Base-by-base conservation (phyloP, 2,888 invertebrate species). In the Melanophora roralis region DNA sequence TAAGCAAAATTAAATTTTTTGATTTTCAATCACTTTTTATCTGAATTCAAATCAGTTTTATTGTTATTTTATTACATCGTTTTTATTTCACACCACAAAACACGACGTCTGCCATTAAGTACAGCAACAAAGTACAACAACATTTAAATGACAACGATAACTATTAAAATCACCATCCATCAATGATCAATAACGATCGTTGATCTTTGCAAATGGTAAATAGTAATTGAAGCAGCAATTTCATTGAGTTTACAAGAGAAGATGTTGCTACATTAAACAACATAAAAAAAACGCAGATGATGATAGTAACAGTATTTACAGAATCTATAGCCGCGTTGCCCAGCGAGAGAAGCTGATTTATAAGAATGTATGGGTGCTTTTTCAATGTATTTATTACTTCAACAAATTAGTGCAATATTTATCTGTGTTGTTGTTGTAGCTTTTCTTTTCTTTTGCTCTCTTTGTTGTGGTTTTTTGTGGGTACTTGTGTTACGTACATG, bases 151-250 rank as follows among this genome's bases (percentile, higher is more conserved):
- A 21, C 55, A 62, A 49, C 11, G 53, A 38, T 4, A 69, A 40
- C 43, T 19, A 16, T 14, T 51, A 32, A 65, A 36, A 57, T 49
- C 36, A 62, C 43, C 67, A 76, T 76, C 16, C 53, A 76, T 72
- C 67, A 80, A 68, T 76, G 75, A 80, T 80, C 75, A 80, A 76
- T 80, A 76, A 80, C 79, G 79, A 76, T 76, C 72, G 62, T 80
- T 80, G 79, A 75, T 76, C 75, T 76, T 49, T 67, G 36, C 12
- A 45, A 16, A 19, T 40, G 23, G 16, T 27, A 59, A 19, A 51
- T 12, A 19, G n/a, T n/a, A n/a, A n/a, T n/a, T n/a, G n/a, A n/a
- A n/a, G n/a, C n/a, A n/a, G n/a, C 71, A 51, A 27, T 57, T 71
- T 74, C 59, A 38, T 36, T 45, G 11, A 4, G 57, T 74, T 74